Evolutionary conservation across 2,797 vertebrate species (phyloP).

Genomic region (Coendou prehensilis): DNA sequence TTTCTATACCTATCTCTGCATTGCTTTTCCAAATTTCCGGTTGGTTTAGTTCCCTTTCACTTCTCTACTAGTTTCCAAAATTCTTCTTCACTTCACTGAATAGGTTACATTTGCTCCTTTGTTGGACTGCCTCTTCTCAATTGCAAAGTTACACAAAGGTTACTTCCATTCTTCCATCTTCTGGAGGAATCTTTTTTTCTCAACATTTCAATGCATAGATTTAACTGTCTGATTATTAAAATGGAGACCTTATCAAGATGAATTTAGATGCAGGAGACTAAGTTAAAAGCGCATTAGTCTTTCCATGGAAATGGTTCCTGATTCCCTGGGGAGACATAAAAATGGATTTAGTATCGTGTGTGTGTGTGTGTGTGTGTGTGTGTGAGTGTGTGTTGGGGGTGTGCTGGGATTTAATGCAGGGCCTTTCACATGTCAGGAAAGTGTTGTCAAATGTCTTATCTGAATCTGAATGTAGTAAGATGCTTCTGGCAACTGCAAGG

Average conservation of each 20-base stretch:
- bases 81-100: not conserved
- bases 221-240: slow-evolving; percentile 65
- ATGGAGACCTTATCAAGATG: slow-evolving; percentile 41
- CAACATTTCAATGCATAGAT: slow-evolving; percentile 20
- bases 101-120: not conserved
- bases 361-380: not conserved
- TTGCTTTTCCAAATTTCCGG: not conserved
- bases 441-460: slow-evolving; percentile 43
- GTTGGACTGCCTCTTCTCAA: not conserved
- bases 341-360: not conserved
- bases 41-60: not conserved
- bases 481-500: slow-evolving; percentile 33
- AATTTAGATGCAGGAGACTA: slow-evolving; percentile 49
- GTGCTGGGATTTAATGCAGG: not conserved
- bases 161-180: not conserved
- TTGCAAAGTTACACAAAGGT: not conserved
- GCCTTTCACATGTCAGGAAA: not conserved
- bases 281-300: slow-evolving; percentile 52
- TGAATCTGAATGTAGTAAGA: slow-evolving; percentile 51
- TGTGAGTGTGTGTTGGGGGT: not conserved
- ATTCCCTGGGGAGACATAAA: slow-evolving; percentile 33
- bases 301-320: slow-evolving; percentile 45
- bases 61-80: not conserved
- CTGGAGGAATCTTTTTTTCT: not conserved
- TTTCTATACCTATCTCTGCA: not conserved